A percentile compares a stretch with the other conserved stretches of the same genome.
Evolutionary conservation across 2,113 vertebrate species (phyloP).

Genomic region (Deroptyus accipitrinus): DNA sequence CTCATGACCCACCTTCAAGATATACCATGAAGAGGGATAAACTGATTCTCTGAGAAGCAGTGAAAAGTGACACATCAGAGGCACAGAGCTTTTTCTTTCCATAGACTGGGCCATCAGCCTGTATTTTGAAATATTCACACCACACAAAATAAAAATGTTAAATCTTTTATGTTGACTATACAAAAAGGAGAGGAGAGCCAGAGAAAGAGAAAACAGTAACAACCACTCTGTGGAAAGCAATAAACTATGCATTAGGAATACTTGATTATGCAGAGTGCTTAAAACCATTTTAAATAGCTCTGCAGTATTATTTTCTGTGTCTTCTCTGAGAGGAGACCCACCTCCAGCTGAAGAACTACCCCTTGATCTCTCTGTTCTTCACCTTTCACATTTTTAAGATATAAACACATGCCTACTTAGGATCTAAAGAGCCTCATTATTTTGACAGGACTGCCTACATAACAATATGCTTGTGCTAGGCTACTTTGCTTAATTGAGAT

Average conservation of each 20-base stretch:
- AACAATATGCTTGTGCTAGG: neutral
- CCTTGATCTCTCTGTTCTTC: neutral
- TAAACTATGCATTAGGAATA: neutral
- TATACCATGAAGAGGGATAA: neutral
- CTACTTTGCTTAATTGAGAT: neutral
- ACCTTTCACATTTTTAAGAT: neutral
- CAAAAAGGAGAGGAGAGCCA: neutral
- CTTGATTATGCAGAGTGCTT: neutral
- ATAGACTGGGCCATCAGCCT: accelerated
- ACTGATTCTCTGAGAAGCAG: neutral
- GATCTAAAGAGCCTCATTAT: neutral
- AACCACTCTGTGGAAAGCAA: neutral
- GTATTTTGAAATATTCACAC: neutral
- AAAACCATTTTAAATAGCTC: neutral
- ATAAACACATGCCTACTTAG: neutral
- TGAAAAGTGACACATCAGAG: accelerated
- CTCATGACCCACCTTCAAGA: neutral
- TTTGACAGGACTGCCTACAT: neutral
- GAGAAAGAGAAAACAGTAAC: accelerated
- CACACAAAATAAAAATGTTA: neutral
- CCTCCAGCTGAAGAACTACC: neutral
- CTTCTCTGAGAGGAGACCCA: neutral
- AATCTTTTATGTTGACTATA: neutral
- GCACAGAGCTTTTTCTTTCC: neutral
- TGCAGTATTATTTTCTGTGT: neutral